Evolutionary conservation across 2,888 invertebrate genomes (phyloP), one percentile per base, ranked within the genome.

Genomic region (Apotomis capreana): DNA sequence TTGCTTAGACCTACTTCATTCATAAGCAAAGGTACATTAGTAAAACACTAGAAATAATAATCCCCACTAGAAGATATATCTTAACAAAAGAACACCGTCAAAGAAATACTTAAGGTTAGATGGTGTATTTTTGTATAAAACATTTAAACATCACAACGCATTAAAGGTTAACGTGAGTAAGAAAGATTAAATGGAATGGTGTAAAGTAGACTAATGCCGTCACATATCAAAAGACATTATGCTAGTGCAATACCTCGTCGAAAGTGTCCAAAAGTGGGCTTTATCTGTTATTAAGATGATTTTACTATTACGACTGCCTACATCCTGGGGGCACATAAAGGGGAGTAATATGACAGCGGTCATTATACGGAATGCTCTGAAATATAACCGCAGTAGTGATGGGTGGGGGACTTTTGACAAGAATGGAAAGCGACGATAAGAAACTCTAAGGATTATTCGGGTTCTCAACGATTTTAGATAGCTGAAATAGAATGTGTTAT

Each of bases 301-400:
- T 90, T 90, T 89, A 89, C 87, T 89, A 87, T 89, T 88, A 88
- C 87, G 83, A 83, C 86, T 88, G 89, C 89, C 86, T 88, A 89
- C 89, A 89, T 88, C 85, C 87, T 83, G 89, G 80, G 79, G 77
- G 81, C 79, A 84, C 87, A 85, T 91, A 90, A 91, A 90, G 84
- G 80, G 79, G 80, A 82, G 85, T 86, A 83, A 83, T 81, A 78
- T 78, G 79, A 82, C 80, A 78, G 76, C 76, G 74, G 79, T 76
- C 79, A 76, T 80, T 81, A 75, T 76, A 70, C 74, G 69, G 70
- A 77, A 78, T 77, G 76, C 69, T 74, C 74, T 68, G 68, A 69
- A 73, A 73, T 74, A 73, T 72, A 73, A 64, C 62, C 70, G 74
- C 68, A 73, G 67, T 71, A 70, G 61, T 63, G 71, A 70, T 70